A percentile compares a stretch with the other conserved stretches of the same genome.
These are phyloP conservation scores for Mustelus asterias DNA, from an alignment of 2,113 vertebrate species.

Conservation along the genomic window DNA sequence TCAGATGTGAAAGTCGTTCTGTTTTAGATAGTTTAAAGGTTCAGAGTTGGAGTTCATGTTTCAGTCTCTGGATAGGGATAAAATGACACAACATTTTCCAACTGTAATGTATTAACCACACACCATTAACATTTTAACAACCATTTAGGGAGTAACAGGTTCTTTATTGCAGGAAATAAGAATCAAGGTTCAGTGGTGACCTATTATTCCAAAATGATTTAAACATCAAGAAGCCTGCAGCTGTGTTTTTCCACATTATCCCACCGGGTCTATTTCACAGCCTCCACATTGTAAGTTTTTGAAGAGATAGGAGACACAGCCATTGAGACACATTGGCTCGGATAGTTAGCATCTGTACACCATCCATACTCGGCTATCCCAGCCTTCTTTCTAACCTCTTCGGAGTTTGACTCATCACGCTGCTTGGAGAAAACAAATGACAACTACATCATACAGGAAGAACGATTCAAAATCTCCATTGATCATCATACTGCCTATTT, in stretches of 20 bases:
- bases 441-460: neutral
- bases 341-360: neutral
- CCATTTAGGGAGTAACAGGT: slow-evolving; percentile 37
- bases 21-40: slow-evolving; percentile 28
- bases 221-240: slow-evolving; percentile 20
- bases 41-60: slow-evolving; percentile 35
- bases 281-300: neutral
- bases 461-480: neutral
- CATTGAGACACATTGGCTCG: neutral
- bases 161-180: slow-evolving; percentile 39
- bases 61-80: slow-evolving; percentile 37
- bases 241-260: slow-evolving; percentile 13
- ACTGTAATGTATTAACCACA: slow-evolving; percentile 38
- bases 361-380: neutral
- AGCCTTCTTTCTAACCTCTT: neutral
- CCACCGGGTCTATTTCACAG: neutral
- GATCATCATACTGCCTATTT: neutral
- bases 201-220: slow-evolving; percentile 37
- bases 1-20: slow-evolving; percentile 18
- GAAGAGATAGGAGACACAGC: neutral
- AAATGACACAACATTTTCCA: slow-evolving; percentile 38
- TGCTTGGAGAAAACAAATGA: neutral
- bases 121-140: slow-evolving; percentile 38
- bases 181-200: slow-evolving; percentile 22
- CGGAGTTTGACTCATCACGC: neutral